Conservation (phyloP, 2,888 invertebrate species). For the Neoitamus cyanurus region DNA sequence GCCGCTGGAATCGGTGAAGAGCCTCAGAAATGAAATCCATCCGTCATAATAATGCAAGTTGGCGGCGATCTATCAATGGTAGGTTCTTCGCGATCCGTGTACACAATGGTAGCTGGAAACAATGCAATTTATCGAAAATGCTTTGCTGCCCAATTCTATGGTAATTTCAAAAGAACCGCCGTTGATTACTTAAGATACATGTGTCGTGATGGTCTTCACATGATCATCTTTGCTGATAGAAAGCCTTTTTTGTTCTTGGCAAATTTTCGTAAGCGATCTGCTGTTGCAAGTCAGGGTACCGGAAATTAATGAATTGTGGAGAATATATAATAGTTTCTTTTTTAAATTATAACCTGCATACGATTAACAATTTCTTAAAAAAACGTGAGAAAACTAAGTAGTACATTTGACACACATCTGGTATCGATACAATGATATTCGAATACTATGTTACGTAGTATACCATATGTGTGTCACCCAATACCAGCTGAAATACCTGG, state of each 20-base stretch:
- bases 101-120: constrained; percentile 17
- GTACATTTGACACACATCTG: too few relatives aligned
- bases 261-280: neutral
- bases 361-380: too few relatives aligned
- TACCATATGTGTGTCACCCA: too few relatives aligned
- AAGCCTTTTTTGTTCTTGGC: neutral
- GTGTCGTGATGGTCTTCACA: constrained; percentile 24
- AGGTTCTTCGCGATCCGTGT: neutral
- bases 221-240: neutral
- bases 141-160: constrained; percentile 28
- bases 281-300: too few relatives aligned
- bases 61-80: constrained; percentile 26
- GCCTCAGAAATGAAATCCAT: constrained; percentile 44
- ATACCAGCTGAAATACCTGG: too few relatives aligned
- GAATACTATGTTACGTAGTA: too few relatives aligned
- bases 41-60: constrained; percentile 36
- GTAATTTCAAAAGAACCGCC: constrained; percentile 12
- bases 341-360: too few relatives aligned
- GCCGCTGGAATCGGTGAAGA: neutral
- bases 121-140: constrained; percentile 39
- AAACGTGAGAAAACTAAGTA: too few relatives aligned
- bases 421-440: too few relatives aligned
- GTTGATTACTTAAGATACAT: constrained; percentile 37
- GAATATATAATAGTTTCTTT: too few relatives aligned
- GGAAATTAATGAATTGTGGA: too few relatives aligned